Base-by-base conservation (phyloP, 2,888 invertebrate genomes). In the Linyphia triangularis region DNA sequence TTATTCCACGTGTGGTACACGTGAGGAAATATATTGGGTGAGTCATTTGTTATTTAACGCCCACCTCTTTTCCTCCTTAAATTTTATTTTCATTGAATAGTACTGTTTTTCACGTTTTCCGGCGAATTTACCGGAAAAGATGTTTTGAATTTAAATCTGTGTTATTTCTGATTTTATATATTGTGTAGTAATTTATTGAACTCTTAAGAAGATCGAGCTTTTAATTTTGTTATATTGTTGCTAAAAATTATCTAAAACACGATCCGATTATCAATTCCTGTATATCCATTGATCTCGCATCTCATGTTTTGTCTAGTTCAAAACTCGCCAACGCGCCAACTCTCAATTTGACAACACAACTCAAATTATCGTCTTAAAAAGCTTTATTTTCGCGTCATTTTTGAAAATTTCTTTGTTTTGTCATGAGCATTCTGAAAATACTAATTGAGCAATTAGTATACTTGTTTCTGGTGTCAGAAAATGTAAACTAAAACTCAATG, bases 1-100 rank as follows among this genome's bases (percentile, higher is more conserved):
- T 61, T 57, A 37, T 75, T 88, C 86, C 86, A 88, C 81, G 86
- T 88, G 86, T 59, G 57, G 19, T 65, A 67, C 69, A 88, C 81
- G 65, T 81, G 81, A 65, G 65, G 57, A 81, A 63, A 40, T 57
- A 69, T 75, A 51, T 59, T 30, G 22, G 86, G 86, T 88, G 86
- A 88, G 86, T 88, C 69, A 88, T 86, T 26, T 70, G 24, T 37
- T 37, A 37, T 59, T 37, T 43, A 33, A 10, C 63, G 16, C 67
- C n/a, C 19, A n/a, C n/a, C 51, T n/a, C 51, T 51, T n/a, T 51
- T 51, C n/a, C n/a, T 1, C 51, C 51, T n/a, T 5, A 51, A 51
- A 51, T 51, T n/a, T n/a, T n/a, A n/a, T n/a, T n/a, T n/a, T n/a
- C n/a, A n/a, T n/a, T n/a, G n/a, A n/a, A n/a, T n/a, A n/a, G n/a